These are phyloP conservation scores for Leptocoma aspasia DNA, from an alignment of 2,113 vertebrate species.

Conservation along the genomic window DNA sequence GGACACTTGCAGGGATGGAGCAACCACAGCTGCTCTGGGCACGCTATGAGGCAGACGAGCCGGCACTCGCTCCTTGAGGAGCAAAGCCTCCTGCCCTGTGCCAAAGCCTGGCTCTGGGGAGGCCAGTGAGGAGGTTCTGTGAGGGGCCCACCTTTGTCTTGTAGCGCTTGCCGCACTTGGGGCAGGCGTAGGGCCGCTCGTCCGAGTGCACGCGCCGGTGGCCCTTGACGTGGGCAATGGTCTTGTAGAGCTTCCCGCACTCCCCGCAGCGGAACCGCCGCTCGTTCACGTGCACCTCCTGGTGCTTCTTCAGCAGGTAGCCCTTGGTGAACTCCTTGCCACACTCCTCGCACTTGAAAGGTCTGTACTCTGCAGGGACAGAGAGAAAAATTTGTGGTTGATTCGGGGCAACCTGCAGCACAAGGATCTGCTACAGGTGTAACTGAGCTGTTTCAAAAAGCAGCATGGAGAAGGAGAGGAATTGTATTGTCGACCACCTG, in stretches of 20 bases:
- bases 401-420: neutral
- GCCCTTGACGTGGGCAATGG: slow-evolving; percentile 92
- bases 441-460: neutral
- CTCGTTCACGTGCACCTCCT: slow-evolving; percentile 89
- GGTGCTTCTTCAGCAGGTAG: slow-evolving; percentile 94
- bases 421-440: neutral
- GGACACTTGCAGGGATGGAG: neutral
- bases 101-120: neutral
- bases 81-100: neutral
- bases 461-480: neutral
- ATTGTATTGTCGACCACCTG: accelerated
- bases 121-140: neutral
- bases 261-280: slow-evolving; percentile 95
- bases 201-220: slow-evolving; percentile 94
- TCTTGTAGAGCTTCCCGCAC: slow-evolving; percentile 97
- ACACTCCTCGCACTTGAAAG: slow-evolving; percentile 86
- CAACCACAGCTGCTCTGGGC: neutral
- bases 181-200: slow-evolving; percentile 88
- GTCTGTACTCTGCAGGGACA: slow-evolving; percentile 81
- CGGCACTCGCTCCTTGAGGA: neutral
- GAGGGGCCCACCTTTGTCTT: slow-evolving; percentile 88
- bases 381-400: neutral
- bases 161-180: slow-evolving; percentile 90
- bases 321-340: slow-evolving; percentile 94
- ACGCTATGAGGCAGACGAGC: neutral